A percentile compares a stretch with the other conserved stretches of the same genome.
Conservation (phyloP, 37 sponge, comb jelly and placozoan species). For the Ephydatia muelleri region DNA sequence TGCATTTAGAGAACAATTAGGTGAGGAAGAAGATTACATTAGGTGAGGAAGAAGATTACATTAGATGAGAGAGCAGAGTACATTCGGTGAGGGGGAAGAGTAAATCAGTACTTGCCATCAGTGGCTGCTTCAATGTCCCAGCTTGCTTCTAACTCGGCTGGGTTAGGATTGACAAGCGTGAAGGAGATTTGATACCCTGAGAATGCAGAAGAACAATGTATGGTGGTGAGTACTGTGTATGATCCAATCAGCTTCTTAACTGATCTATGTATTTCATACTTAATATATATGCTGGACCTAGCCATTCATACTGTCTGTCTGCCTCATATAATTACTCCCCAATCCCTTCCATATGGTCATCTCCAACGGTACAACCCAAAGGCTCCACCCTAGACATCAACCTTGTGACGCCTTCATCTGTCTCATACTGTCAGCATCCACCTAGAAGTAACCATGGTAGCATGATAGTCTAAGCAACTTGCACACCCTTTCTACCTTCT, state of each 20-base stretch:
- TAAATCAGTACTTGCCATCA: slow-evolving; percentile 19
- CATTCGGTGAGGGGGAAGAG: too few relatives aligned
- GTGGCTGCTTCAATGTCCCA: slow-evolving; percentile 81
- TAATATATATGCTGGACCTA: too few relatives aligned
- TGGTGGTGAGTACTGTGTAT: too few relatives aligned
- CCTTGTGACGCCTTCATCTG: slow-evolving; percentile 59
- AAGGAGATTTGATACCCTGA: slow-evolving; percentile 78
- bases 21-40: too few relatives aligned
- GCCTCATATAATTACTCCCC: too few relatives aligned
- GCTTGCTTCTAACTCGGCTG: slow-evolving; percentile 10
- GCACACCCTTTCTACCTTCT: slow-evolving; percentile 9
- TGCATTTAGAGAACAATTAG: too few relatives aligned
- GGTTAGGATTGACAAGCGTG: slow-evolving; percentile 76
- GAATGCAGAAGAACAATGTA: not conserved
- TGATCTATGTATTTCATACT: too few relatives aligned
- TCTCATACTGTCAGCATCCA: slow-evolving; percentile 48
- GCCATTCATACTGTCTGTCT: too few relatives aligned
- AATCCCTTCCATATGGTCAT: not conserved
- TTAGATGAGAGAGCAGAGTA: too few relatives aligned
- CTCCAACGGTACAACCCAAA: not conserved
- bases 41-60: too few relatives aligned
- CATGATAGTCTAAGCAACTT: not conserved
- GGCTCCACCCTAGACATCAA: not conserved
- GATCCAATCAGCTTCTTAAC: too few relatives aligned
- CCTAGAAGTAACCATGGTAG: not conserved